Evolutionary conservation across 2,888 invertebrate species (phyloP), one percentile per base, ranked within the genome.

Genomic region (Argynnis bischoffii): DNA sequence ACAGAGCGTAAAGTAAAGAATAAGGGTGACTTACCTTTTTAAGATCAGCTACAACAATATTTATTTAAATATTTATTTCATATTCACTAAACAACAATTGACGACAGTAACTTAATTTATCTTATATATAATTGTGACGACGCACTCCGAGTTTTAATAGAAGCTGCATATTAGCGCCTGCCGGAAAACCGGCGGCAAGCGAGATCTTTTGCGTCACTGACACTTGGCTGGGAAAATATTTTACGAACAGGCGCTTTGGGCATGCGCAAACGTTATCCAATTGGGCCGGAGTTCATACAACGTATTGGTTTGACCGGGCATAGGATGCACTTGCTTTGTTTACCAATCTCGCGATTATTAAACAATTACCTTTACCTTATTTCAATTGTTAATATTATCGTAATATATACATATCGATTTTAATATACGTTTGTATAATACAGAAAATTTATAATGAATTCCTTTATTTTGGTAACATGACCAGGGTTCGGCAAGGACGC

Each of bases 181-280:
- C 88, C 90, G 88, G 87, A 72, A 75, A 73, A 78, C 88, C 89
- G 88, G 88, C 87, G 81, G 84, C 86, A 76, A 74, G 56, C 69
- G 76, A 77, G 76, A 76, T 77, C 78, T 78, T 84, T 81, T 84
- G 87, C 87, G 87, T 87, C 82, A 91, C 90, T 89, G 85, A 81
- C 82, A 85, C 80, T 83, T 73, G 70, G 74, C 76, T 77, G 77
- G 74, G 78, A 77, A 83, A 83, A 81, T 81, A 82, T 83, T 79
- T 84, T 80, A 78, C 79, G 79, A 80, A 81, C 78, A 76, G 77
- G 77, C 80, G 35, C 59, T 41, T 3, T 67, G 88, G 72, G 89
- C 92, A 91, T 92, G 92, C 92, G 92, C 88, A 76, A 64, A 65
- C 68, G 73, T 61, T 77, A 78, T 87, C 90, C 91, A 89, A 89